A percentile compares a stretch with the other conserved stretches of the same genome.
phyloP scores from a whole-genome alignment of 2,888 invertebrate species.

The Himalopsyche tibetana region DNA sequence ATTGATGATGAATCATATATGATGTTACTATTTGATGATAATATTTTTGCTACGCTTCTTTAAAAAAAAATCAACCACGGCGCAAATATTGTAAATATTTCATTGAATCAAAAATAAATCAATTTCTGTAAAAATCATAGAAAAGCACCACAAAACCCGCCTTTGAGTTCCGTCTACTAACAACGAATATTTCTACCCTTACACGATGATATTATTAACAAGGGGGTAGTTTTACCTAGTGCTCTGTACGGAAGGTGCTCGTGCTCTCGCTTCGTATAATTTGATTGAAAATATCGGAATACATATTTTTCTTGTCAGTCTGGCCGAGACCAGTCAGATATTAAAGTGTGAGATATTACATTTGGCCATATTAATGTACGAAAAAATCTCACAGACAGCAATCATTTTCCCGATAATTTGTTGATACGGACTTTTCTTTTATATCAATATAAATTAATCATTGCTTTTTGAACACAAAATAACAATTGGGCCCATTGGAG shows the following conservation, averaged over 20 bases:
- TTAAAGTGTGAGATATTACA: neutral
- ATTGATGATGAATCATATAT: no score
- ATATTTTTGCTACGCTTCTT: no score
- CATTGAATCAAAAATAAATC: neutral
- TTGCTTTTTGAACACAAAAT: no score
- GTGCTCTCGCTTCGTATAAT: neutral
- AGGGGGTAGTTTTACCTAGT: neutral
- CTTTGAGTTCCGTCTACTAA: neutral
- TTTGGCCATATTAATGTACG: neutral
- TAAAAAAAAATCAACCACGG: no score
- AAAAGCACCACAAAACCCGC: neutral
- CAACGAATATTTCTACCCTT: constrained; percentile 5
- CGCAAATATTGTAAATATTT: neutral
- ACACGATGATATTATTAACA: neutral
- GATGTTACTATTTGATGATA: no score
- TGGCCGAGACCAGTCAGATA: neutral
- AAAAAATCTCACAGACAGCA: neutral
- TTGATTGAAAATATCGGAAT: constrained; percentile 1
- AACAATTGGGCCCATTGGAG: no score
- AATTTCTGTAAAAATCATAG: neutral
- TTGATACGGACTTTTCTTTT: no score
- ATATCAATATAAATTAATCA: no score
- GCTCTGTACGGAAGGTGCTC: neutral
- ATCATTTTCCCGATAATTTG: no score
- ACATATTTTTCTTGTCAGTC: constrained; percentile 18